Base-by-base conservation (phyloP, 2,888 invertebrate genomes). In the Fissipunctia ypsillon region DNA sequence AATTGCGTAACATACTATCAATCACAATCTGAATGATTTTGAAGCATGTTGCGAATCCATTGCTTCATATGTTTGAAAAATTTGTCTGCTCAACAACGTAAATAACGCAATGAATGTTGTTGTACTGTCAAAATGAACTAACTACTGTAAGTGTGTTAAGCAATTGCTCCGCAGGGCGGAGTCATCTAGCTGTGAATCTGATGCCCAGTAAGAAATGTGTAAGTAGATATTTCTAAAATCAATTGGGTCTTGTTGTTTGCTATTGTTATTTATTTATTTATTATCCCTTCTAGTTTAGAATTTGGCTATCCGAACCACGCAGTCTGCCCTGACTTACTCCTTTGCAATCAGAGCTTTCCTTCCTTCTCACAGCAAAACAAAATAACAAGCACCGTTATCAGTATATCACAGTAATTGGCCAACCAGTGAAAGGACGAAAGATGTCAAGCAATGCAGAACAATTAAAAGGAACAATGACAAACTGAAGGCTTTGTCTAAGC, bases 381-480 rank as follows among this genome's bases (percentile, higher is more conserved):
- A n/a, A 61, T 22, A 52, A 35, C 28, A 70, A 25, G 22, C 38
- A 9, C 10, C 22, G 48, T 83, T 83, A 82, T 77, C 82, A 76
- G 54, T 56, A 60, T 72, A 83, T 78, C 73, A 77, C 41, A 59
- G 45, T 66, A 76, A 78, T 86, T 84, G 69, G 69, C 67, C 78
- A 82, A 80, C 75, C 72, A 75, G 88, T 88, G 89, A 90, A 90
- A 87, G 90, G 85, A 85, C 78, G 80, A 86, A 84, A 86, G 86
- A 89, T 88, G 87, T 84, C 86, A 67, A 86, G 78, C 80, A 79
- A 84, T 73, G 76, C 73, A 74, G 80, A 86, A 90, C 86, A 90
- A 90, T 90, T 88, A 89, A 82, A 88, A 86, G 83, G 75, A 78
- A 81, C 84, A 84, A 85, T 87, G 83, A 85, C 79, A 86, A 86